Evolutionary conservation across 2,888 invertebrate species (phyloP).

Genomic region (Rhagium mordax): DNA sequence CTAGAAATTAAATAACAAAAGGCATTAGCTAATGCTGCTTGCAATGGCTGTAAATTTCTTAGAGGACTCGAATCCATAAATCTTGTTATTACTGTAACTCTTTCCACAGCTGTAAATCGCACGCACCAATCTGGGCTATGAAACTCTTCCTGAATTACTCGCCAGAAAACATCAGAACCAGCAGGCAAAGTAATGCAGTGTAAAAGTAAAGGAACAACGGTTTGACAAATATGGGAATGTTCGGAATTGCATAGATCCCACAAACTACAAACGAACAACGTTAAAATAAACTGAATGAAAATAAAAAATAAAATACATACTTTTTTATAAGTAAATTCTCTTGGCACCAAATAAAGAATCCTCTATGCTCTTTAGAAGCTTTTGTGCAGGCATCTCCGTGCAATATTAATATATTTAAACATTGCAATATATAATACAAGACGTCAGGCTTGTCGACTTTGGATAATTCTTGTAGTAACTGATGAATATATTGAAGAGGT

Average conservation of each 20-base stretch:
- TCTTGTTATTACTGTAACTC: conserved; percentile 92
- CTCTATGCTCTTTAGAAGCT: conserved; percentile 90
- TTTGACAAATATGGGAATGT: conserved; percentile 94
- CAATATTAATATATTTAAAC: conserved; percentile 90
- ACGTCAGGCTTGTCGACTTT: conserved; percentile 92
- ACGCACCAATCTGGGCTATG: conserved; percentile 91
- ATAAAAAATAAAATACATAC: no score
- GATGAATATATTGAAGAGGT: conserved; percentile 93
- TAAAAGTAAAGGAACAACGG: conserved; percentile 91
- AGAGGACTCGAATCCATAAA: conserved; percentile 94
- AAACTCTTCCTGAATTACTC: conserved; percentile 95
- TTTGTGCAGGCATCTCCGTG: conserved; percentile 94
- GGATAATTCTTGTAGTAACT: conserved; percentile 88
- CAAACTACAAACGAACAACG: conserved; percentile 74
- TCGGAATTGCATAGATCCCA: conserved; percentile 95
- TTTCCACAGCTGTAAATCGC: conserved; percentile 95
- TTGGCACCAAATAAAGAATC: conserved; percentile 96
- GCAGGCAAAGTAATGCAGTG: conserved; percentile 96
- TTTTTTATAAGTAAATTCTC: conserved; percentile 94
- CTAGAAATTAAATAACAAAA: conserved; percentile 97
- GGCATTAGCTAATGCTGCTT: conserved; percentile 95
- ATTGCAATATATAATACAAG: conserved; percentile 92
- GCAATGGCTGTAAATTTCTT: conserved; percentile 85
- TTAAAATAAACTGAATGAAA: not conserved
- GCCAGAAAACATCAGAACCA: conserved; percentile 97